Percentiles rank a stretch among this genome's conserved stretches.
Conservation (phyloP, 1,140 invertebrate genomes). For the Araneus ventricosus region DNA sequence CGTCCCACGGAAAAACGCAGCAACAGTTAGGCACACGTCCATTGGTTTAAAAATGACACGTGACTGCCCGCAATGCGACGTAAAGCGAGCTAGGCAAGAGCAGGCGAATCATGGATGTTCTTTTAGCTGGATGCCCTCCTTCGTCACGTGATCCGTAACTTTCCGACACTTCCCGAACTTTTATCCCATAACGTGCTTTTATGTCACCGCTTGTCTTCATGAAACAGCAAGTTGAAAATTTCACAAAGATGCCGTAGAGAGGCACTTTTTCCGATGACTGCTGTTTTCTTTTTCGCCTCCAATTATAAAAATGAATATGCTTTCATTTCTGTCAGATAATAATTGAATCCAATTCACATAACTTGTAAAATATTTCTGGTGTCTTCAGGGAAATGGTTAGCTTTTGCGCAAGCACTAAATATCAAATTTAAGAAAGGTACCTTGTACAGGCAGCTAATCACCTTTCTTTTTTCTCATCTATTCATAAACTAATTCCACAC, state of each 20-base stretch:
- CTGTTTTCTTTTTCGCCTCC: neutral
- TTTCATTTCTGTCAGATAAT: neutral
- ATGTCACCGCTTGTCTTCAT: conserved; percentile 15
- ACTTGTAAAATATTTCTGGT: neutral
- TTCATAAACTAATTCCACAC: too few species aligned
- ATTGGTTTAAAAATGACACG: conserved; percentile 59
- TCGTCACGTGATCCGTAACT: conserved; percentile 60
- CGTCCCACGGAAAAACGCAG: conserved; percentile 66
- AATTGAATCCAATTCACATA: neutral
- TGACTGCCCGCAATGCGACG: conserved; percentile 71
- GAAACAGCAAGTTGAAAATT: neutral
- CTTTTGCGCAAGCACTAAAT: too few species aligned
- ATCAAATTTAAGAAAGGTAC: too few species aligned
- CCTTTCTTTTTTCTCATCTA: too few species aligned
- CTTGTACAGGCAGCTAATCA: too few species aligned
- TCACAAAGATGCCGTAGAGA: neutral
- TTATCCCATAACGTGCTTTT: conserved; percentile 43
- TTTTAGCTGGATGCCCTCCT: conserved; percentile 19
- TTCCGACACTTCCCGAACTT: conserved; percentile 51
- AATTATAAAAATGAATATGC: neutral
- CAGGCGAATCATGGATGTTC: conserved; percentile 55
- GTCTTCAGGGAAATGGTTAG: neutral
- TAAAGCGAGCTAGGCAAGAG: conserved; percentile 35
- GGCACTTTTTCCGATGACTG: neutral
- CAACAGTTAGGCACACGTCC: conserved; percentile 68